Base-by-base conservation (phyloP, 2,888 invertebrate species). In the Parnassius smintheus region DNA sequence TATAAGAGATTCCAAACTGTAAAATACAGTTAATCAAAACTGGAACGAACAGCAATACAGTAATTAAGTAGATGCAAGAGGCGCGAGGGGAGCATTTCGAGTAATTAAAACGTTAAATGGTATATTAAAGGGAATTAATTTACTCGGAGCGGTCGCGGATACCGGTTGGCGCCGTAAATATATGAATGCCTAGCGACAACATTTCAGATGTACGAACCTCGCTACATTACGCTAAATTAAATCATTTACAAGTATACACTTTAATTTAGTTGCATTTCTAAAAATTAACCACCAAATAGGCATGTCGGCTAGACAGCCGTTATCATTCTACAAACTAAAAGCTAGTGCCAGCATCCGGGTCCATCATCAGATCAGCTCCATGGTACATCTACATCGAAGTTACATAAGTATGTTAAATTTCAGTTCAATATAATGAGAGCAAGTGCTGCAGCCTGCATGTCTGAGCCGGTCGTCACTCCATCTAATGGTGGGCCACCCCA, bases 21-120 rank as follows among this genome's bases (percentile, higher is more conserved):
- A 11, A 48, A 48, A n/a, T n/a, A 48, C 12, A 12, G n/a, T 48
- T 48, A 48, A 48, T n/a, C 12, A 48, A 48, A n/a, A 52, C n/a
- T 52, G 12, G n/a, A 52, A 35, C 7, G n/a, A 35, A 10, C 13
- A 10, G 42, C 56, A 2, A 9, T 56, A 22, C 12, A 46, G 22
- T 46, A 52, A 62, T 53, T 53, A 53, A 52, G 11, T 45, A 11
- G 51, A 42, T 42, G 25, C 58, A 22, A 35, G 22, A 9, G 46
- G 13, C 12, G 13, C 12, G 44, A 48, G 46, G 12, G 41, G 50
- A 51, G 35, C 45, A 56, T 52, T 61, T 44, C 46, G 35, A 13
- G 49, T 56, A 61, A 61, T 61, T 61, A 61, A 61, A 61, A 52
- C 56, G 25, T 56, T 52, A 51, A 46, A 46, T 56, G 12, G 22